Base-by-base conservation (phyloP, 2,888 invertebrate genomes). In the Patella pellucida region DNA sequence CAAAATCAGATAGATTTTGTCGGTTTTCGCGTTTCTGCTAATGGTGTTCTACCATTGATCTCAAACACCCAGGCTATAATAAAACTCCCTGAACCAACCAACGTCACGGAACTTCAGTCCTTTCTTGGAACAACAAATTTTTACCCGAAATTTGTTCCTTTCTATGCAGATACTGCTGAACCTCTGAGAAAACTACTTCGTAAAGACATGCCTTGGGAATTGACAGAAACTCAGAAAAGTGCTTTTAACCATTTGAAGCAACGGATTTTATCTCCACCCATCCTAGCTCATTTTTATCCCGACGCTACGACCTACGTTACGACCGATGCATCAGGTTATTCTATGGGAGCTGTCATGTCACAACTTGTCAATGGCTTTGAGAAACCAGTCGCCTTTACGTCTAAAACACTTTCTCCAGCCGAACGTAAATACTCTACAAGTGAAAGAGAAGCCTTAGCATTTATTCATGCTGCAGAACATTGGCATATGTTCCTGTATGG, bases 141-240 rank as follows among this genome's bases (percentile, higher is more conserved):
- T 31, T 71, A 71, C 52, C 7, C 52, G 52, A 71, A 71, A 27
- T 71, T 52, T 52, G 54, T 52, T 52, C 54, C 54, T 15, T 15
- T 52, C 52, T 71, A 52, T 52, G 52, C 71, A n/a, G 71, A 52
- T 52, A 71, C 23, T 52, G 71, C 71, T 71, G 71, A 52, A 71
- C 71, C 71, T 12, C 19, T 71, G n/a, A 14, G 52, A 19, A 19
- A 19, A 19, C 41, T 71, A 14, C 27, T 71, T 19, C 71, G 27
- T 71, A 71, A 71, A 3, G 54, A 54, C 27, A 27, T 51, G 12
- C 52, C 16, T 14, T 54, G 71, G 23, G 14, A 31, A 27, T 27
- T 1, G 27, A 27, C 27, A 27, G 27, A 27, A 27, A 27, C 0
- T 19, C 15, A 19, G 14, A 68, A 15, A 68, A 31, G 15, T 15